Evolutionary conservation across 2,888 invertebrate species (phyloP).

Genomic region (Meandrusa payeni): DNA sequence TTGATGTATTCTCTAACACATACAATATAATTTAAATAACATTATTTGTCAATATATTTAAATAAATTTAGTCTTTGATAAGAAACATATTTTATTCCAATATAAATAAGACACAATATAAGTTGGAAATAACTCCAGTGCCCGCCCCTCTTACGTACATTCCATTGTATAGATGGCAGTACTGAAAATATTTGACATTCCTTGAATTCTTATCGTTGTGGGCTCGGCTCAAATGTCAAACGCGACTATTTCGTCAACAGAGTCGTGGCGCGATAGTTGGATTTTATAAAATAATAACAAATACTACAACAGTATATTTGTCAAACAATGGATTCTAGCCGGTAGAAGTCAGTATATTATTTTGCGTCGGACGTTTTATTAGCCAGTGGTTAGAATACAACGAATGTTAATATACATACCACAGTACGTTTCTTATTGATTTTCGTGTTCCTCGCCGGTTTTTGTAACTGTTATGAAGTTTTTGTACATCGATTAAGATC

Average conservation of each 20-base stretch:
- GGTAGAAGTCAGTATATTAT: constrained; percentile 56
- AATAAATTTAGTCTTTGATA: not conserved
- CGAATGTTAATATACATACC: constrained; percentile 39
- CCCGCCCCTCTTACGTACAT: constrained; percentile 66
- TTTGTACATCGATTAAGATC: constrained; percentile 35
- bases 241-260: constrained; percentile 82
- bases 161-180: constrained; percentile 81
- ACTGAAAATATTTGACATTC: constrained; percentile 86
- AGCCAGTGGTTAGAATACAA: constrained; percentile 54
- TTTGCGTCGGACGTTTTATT: constrained; percentile 52
- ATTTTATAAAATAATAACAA: constrained; percentile 77
- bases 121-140: constrained; percentile 46
- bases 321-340: constrained; percentile 68
- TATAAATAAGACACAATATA: constrained; percentile 26
- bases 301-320: constrained; percentile 62
- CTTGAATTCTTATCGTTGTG: constrained; percentile 83
- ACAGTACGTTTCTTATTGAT: constrained; percentile 69
- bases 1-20: constrained; percentile 14
- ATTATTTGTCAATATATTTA: not conserved
- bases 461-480: constrained; percentile 65
- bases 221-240: constrained; percentile 88
- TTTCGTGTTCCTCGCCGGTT: constrained; percentile 71
- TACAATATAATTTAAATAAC: constrained; percentile 2
- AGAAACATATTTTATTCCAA: constrained; percentile 16
- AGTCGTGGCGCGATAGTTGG: constrained; percentile 78